phyloP scores from a whole-genome alignment of 2,113 vertebrate species.

The Electrona antarctica region DNA sequence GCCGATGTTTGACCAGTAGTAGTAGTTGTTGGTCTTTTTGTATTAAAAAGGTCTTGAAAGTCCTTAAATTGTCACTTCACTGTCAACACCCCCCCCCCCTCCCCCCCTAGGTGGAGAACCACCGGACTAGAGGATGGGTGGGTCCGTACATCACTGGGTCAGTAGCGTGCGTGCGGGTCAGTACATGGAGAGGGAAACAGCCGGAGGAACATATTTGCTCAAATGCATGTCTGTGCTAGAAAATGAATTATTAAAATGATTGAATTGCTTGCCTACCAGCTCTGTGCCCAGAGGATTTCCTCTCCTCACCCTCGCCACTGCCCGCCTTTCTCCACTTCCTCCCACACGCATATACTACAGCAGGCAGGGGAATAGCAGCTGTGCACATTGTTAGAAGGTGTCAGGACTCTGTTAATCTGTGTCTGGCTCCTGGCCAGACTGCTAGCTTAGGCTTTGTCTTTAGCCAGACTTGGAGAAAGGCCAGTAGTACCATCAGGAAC shows the following conservation, averaged over 20 bases:
- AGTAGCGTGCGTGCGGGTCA: neutral
- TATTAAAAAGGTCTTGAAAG: too few relatives aligned
- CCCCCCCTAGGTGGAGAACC: too few relatives aligned
- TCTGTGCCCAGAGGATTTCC: neutral
- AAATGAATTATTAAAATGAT: constrained; percentile 4
- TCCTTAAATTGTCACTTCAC: too few relatives aligned
- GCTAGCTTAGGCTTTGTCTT: neutral
- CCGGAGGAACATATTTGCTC: neutral
- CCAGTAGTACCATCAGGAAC: neutral
- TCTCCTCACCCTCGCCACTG: neutral
- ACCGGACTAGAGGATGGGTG: neutral
- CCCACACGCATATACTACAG: neutral
- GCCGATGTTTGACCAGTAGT: too few relatives aligned
- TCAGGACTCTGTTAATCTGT: neutral
- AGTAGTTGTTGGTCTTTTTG: too few relatives aligned
- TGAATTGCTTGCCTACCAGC: neutral
- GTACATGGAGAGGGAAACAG: neutral
- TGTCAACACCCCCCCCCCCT: too few relatives aligned
- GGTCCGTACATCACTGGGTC: neutral
- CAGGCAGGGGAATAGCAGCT: neutral
- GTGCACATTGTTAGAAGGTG: neutral
- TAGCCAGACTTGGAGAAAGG: neutral
- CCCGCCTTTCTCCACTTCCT: neutral
- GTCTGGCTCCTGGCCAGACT: neutral
- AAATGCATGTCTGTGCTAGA: neutral